phyloP scores from a whole-genome alignment of 1,140 invertebrate species.

The Eubasilissa regina region DNA sequence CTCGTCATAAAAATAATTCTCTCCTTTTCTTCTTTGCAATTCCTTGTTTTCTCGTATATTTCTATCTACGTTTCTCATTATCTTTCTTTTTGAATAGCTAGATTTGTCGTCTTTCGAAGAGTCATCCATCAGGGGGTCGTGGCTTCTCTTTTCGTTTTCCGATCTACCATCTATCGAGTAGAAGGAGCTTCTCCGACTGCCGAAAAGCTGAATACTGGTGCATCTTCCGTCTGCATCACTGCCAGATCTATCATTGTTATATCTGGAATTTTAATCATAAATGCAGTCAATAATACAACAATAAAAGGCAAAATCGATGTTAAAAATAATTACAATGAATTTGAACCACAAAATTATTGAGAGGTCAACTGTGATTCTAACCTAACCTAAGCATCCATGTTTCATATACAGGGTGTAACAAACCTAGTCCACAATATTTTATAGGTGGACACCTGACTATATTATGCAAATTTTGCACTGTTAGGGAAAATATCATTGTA shows the following conservation, averaged over 20 bases:
- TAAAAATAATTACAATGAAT: too few species aligned
- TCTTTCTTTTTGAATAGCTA: conserved; percentile 68
- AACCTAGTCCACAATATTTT: too few species aligned
- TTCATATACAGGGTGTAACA: too few species aligned
- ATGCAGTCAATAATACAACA: too few species aligned
- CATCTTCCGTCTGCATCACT: conserved; percentile 52
- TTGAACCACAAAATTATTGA: too few species aligned
- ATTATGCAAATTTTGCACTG: too few species aligned
- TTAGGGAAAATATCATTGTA: too few species aligned
- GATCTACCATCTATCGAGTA: conserved; percentile 67
- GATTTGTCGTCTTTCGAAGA: conserved; percentile 70
- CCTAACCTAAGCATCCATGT: too few species aligned
- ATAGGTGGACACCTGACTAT: too few species aligned
- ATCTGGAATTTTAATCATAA: conserved; percentile 20
- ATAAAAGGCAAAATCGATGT: too few species aligned
- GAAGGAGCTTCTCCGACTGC: conserved; percentile 64
- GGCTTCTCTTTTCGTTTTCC: conserved; percentile 66
- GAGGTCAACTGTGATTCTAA: too few species aligned
- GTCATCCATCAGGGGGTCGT: conserved; percentile 70
- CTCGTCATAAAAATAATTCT: conserved; percentile 72
- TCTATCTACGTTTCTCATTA: conserved; percentile 70
- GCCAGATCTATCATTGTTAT: conserved; percentile 12
- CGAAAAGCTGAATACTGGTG: conserved; percentile 55
- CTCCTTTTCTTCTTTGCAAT: conserved; percentile 60
- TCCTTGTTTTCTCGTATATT: conserved; percentile 62